Base-by-base conservation (phyloP, 2,797 vertebrate species). In the Muscicapa striata region DNA sequence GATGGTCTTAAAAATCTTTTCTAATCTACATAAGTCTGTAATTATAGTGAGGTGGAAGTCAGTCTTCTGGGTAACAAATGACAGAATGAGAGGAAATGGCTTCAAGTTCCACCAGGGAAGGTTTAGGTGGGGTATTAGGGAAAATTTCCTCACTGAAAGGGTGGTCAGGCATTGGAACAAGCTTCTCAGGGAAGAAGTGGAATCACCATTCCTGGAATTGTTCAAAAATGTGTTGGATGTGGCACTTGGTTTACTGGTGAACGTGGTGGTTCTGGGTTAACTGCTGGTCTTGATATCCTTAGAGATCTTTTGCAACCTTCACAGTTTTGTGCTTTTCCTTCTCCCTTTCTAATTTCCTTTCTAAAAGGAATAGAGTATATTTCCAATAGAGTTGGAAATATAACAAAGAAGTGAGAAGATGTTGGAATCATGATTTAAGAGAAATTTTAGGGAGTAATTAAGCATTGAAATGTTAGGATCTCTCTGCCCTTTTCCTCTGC, bases 231-330 rank as follows among this genome's bases (percentile, higher is more conserved):
- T 5, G 5, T 15, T 58, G 52, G 34, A 24, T 29, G 26, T n/a
- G 45, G 26, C 14, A 15, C 16, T 59, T 58, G 45, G 5, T 29
- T 70, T n/a, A 4, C 10, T 27, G 11, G 38, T 45, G 36, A 54
- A 12, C 16, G 0, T 30, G 20, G 29, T 34, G 23, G 36, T 36
- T 57, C 45, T 86, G 76, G 15, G 6, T 52, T 63, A 58, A 12
- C 20, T 17, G 15, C 5, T 46, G 38, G 22, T n/a, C 19, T 69
- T 1, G 0, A 6, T 14, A 7, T 38, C 3, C 16, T 64, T 10
- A n/a, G 34, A 46, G 10, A 2, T 6, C 3, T 70, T 69, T 46
- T 58, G 6, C 19, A 26, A 21, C 4, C 10, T 52, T 52, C n/a
- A 36, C 2, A 8, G 29, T 36, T 41, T n/a, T n/a, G 1, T 76